These are phyloP conservation scores for Agrotis clavis DNA, from an alignment of 2,888 invertebrate genomes.

Conservation along the genomic window DNA sequence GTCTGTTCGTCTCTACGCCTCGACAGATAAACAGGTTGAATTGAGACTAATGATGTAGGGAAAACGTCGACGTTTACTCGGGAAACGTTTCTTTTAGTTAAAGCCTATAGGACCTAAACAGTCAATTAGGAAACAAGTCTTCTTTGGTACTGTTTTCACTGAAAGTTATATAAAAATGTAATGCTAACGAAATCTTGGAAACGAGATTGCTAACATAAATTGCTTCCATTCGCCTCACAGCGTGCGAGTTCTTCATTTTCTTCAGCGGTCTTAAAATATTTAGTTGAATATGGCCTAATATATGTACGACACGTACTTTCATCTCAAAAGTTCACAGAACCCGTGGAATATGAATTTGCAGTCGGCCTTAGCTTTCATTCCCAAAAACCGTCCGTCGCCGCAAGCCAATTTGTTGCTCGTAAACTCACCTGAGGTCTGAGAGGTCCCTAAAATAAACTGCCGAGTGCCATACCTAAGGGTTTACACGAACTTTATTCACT, in stretches of 20 bases:
- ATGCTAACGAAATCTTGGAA: constrained; percentile 17
- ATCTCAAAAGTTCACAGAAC: constrained; percentile 30
- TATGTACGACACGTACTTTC: constrained; percentile 31
- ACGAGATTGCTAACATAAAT: constrained; percentile 24
- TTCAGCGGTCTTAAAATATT: constrained; percentile 18
- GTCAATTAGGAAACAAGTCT: constrained; percentile 2
- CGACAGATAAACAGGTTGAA: constrained; percentile 45
- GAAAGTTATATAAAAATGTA: constrained; percentile 2
- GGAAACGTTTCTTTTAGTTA: constrained; percentile 40
- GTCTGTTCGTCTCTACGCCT: constrained; percentile 51
- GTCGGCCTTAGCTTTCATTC: constrained; percentile 36
- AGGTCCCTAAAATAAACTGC: constrained; percentile 46
- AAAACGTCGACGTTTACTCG: constrained; percentile 26
- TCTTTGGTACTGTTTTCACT: neutral
- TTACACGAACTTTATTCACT: constrained; percentile 65
- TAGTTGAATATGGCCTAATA: constrained; percentile 7
- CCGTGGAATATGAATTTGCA: constrained; percentile 32
- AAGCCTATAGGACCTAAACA: constrained; percentile 7
- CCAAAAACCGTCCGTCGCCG: constrained; percentile 39
- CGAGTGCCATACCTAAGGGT: constrained; percentile 42
- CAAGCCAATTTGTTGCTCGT: constrained; percentile 62
- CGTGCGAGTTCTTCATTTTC: constrained; percentile 13
- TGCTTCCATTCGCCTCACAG: constrained; percentile 2
- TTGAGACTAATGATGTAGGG: constrained; percentile 51
- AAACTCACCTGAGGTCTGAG: constrained; percentile 63